These are phyloP conservation scores for Platichthys flesus DNA, from an alignment of 2,113 vertebrate genomes.

Conservation along the genomic window DNA sequence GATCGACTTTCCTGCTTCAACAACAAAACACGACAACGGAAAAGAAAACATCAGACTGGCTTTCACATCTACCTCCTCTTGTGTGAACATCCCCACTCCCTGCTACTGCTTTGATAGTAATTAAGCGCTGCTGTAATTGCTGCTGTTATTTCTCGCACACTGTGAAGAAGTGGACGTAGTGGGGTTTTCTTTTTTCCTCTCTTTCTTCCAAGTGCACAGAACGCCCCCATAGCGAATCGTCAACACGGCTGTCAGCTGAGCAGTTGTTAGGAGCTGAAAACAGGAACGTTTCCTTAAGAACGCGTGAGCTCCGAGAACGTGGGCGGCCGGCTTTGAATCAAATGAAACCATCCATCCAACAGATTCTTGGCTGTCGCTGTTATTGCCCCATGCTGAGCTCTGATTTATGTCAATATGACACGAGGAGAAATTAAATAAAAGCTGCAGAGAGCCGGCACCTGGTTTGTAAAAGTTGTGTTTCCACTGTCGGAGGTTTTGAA, in stretches of 20 bases:
- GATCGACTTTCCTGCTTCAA: no score
- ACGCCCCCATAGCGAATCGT: constrained; percentile 23
- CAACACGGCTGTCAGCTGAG: constrained; percentile 5
- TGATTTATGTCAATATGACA: not conserved
- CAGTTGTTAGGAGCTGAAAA: constrained; percentile 3
- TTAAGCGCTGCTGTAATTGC: no score
- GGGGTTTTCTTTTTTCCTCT: not conserved
- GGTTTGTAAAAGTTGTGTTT: not conserved
- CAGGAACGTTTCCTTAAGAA: not conserved
- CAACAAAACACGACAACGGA: no score
- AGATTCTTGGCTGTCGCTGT: not conserved
- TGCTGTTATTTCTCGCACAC: no score
- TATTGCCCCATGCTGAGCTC: not conserved
- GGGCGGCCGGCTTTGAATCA: constrained; percentile 1
- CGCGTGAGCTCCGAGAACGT: not conserved
- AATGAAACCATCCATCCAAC: not conserved
- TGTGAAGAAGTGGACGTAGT: no score
- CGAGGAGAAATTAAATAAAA: not conserved
- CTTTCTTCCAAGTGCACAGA: constrained; percentile 24
- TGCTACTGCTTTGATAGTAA: not conserved
- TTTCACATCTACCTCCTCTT: not conserved
- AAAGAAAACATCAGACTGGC: no score
- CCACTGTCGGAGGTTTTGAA: not conserved
- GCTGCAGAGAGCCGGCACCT: not conserved
- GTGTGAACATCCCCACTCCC: not conserved